These are phyloP conservation scores for Caenorhabditis parvicauda DNA, from an alignment of 2,888 invertebrate genomes.

Conservation along the genomic window DNA sequence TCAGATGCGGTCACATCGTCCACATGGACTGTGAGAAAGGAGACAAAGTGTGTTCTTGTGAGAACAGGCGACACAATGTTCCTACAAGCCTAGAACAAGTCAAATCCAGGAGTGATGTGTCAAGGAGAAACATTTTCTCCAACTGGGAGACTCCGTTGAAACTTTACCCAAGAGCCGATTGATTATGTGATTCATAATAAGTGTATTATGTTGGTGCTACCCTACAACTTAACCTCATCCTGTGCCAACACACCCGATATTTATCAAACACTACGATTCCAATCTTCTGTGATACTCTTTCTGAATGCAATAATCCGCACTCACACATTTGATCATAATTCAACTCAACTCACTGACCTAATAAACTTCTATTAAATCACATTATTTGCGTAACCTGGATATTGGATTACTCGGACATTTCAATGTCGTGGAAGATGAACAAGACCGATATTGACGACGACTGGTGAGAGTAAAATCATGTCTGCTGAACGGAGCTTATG, in stretches of 20 bases:
- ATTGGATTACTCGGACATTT: no score
- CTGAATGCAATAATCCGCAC: no score
- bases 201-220: background rate
- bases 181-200: background rate
- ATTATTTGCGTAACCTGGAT: no score
- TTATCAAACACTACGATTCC: background rate
- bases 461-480: no score
- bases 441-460: no score
- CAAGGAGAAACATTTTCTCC: conserved; percentile 16
- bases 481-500: no score
- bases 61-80: conserved; percentile 1
- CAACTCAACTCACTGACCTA: no score
- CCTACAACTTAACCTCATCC: background rate
- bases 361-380: no score
- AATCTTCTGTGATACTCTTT: background rate
- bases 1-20: conserved; percentile 38
- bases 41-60: conserved; percentile 11
- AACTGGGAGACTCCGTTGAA: conserved; percentile 17
- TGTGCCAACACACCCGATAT: background rate
- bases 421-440: no score
- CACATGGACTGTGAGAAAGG: conserved; percentile 39
- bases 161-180: conserved; percentile 10
- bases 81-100: background rate
- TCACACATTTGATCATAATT: no score
- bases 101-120: conserved; percentile 3